phyloP scores from a whole-genome alignment of 2,888 invertebrate genomes.

The Stramonita haemastoma region DNA sequence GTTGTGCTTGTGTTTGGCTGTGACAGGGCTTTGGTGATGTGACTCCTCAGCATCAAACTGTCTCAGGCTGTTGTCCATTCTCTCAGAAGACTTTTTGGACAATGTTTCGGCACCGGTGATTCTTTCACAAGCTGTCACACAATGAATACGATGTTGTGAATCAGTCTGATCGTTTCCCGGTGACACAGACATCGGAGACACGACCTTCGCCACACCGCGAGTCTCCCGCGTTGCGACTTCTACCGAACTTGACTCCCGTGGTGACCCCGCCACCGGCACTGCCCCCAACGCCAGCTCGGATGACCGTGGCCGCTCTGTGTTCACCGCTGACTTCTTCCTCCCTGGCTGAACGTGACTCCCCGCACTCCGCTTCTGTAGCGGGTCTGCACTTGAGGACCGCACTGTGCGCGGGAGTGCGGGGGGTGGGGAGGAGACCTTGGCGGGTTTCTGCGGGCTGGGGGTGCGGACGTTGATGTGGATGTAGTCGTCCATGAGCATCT shows the following conservation, averaged over 20 bases:
- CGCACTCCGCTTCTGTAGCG: not conserved
- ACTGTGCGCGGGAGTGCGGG: not conserved
- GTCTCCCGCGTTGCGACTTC: not conserved
- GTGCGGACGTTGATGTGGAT: slow-evolving; percentile 42
- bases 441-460: slow-evolving; percentile 9
- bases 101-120: not conserved
- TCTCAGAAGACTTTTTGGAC: not conserved
- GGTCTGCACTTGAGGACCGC: not conserved
- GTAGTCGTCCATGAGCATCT: slow-evolving; percentile 44
- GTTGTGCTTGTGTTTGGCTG: not conserved
- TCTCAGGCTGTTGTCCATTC: not conserved
- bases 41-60: too few species aligned
- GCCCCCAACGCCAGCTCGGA: not conserved
- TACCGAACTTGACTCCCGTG: not conserved
- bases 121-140: not conserved
- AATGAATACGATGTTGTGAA: not conserved
- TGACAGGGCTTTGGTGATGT: not conserved
- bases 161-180: not conserved
- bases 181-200: not conserved
- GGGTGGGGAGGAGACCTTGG: not conserved
- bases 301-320: not conserved
- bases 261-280: not conserved
- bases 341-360: not conserved
- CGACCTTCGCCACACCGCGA: not conserved
- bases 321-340: not conserved